Base-by-base conservation (phyloP, 1,140 invertebrate genomes). In the Parasteatoda tepidariorum region DNA sequence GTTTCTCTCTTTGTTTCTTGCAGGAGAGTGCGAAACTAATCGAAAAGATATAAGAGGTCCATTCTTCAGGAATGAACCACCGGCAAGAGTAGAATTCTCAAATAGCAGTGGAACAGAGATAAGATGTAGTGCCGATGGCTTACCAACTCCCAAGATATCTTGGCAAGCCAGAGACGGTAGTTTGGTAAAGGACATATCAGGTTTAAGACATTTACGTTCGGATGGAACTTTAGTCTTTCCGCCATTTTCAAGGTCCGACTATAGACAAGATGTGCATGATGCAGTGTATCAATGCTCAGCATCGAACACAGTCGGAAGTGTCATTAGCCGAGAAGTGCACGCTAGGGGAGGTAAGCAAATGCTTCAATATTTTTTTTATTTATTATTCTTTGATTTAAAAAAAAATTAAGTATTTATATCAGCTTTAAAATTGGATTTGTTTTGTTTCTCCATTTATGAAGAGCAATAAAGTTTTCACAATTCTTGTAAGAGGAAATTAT, bases 41-140 rank as follows among this genome's bases (percentile, higher is more conserved):
- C 26, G 81, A 7, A 84, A 84, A 24, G 83, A 84, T 24, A n/a
- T 30, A 9, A 67, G 66, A 55, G 97, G 96, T 87, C 96, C 96
- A 7, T 94, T 97, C 67, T 97, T 98, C 89, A 92, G 96, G 71
- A 94, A 94, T 86, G 96, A 97, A 91, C 96, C 96, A n/a, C 94
- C 94, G 83, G 95, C 95, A 88, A 92, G 94, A 85, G 92, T 98
- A 66, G 95, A 97, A 88, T 98, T 98, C 89, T 96, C 95, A 81
- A 98, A 98, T 89, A 96, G 95, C 68, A 97, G 95, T 33, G 97
- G 96, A 86, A 94, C 96, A 74, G 93, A 94, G 85, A 94, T 98
- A 59, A 95, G 97, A 89, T 98, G 97, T 89, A 94, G 94, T 86
- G 95, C 96, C 0, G 92, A 94, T 88, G 97, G 96, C 85, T 94